Conservation (phyloP, 2,888 invertebrate species). For the Epinotia demarniana region DNA sequence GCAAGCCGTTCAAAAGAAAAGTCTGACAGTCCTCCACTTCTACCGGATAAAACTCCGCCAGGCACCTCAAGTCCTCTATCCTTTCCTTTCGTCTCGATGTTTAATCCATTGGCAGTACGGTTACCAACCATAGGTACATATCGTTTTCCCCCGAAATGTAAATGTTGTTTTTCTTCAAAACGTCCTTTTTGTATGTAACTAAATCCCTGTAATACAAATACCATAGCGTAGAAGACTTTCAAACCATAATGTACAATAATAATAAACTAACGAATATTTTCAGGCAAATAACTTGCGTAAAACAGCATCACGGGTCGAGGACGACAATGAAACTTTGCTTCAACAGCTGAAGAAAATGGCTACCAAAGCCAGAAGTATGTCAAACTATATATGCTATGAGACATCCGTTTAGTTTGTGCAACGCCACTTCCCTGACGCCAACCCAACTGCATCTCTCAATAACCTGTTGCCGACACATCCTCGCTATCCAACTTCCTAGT, state of each 20-base stretch:
- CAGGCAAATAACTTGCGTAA: slow-evolving; percentile 94
- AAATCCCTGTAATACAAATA: slow-evolving; percentile 42
- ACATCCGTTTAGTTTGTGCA: slow-evolving; percentile 69
- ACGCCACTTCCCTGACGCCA: slow-evolving; percentile 51
- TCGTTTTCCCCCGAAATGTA: slow-evolving; percentile 51
- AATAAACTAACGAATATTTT: slow-evolving; percentile 80
- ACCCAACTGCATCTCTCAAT: slow-evolving; percentile 48
- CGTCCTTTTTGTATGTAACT: slow-evolving; percentile 59
- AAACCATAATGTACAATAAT: slow-evolving; percentile 54
- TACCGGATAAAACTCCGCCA: slow-evolving; percentile 66
- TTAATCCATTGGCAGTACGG: slow-evolving; percentile 79
- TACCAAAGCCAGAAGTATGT: slow-evolving; percentile 92
- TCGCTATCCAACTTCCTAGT: slow-evolving; percentile 53
- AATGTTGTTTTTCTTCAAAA: slow-evolving; percentile 55
- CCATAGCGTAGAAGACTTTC: slow-evolving; percentile 49
- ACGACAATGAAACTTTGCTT: slow-evolving; percentile 98
- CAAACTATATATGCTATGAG: slow-evolving; percentile 71
- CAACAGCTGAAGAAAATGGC: slow-evolving; percentile 98
- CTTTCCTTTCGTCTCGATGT: slow-evolving; percentile 75
- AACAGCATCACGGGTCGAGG: slow-evolving; percentile 96
- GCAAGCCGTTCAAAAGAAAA: slow-evolving; percentile 60
- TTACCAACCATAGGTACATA: slow-evolving; percentile 81
- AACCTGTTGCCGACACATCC: slow-evolving; percentile 48
- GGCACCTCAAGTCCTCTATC: slow-evolving; percentile 63
- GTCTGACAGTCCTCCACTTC: slow-evolving; percentile 80